phyloP scores from a whole-genome alignment of 2,888 invertebrate genomes.

The Tiliacea citrago region DNA sequence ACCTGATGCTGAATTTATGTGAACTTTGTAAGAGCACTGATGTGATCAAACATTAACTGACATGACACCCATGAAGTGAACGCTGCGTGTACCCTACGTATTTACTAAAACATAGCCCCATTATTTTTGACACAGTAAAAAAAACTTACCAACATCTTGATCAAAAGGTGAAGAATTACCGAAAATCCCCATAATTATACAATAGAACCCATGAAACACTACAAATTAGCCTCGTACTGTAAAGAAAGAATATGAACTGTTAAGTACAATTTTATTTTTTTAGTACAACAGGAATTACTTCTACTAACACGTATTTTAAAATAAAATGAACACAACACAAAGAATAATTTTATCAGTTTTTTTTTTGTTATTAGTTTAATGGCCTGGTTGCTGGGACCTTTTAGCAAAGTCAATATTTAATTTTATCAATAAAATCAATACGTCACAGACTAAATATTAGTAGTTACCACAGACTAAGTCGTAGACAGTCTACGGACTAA shows the following conservation, averaged over 20 bases:
- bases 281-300: neutral
- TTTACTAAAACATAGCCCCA: neutral
- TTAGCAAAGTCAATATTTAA: too few relatives aligned
- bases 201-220: slow-evolving; percentile 33
- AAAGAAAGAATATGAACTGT: neutral
- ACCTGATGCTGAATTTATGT: neutral
- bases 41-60: neutral
- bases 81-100: neutral
- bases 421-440: too few relatives aligned
- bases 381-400: too few relatives aligned
- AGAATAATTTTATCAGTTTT: slow-evolving; percentile 24
- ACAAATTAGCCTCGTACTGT: slow-evolving; percentile 11
- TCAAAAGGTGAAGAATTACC: slow-evolving; percentile 64
- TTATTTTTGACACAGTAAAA: neutral
- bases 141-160: slow-evolving; percentile 66
- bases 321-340: slow-evolving; percentile 22
- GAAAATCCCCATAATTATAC: slow-evolving; percentile 58
- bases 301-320: neutral
- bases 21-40: neutral
- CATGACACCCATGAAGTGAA: neutral
- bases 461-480: too few relatives aligned
- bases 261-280: neutral
- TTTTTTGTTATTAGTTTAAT: too few relatives aligned
- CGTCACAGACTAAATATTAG: too few relatives aligned
- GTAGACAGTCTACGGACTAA: too few relatives aligned